A percentile compares a stretch with the other conserved stretches of the same genome.
phyloP scores from a whole-genome alignment of 2,888 invertebrate species.

The Rhodophaea formosa region DNA sequence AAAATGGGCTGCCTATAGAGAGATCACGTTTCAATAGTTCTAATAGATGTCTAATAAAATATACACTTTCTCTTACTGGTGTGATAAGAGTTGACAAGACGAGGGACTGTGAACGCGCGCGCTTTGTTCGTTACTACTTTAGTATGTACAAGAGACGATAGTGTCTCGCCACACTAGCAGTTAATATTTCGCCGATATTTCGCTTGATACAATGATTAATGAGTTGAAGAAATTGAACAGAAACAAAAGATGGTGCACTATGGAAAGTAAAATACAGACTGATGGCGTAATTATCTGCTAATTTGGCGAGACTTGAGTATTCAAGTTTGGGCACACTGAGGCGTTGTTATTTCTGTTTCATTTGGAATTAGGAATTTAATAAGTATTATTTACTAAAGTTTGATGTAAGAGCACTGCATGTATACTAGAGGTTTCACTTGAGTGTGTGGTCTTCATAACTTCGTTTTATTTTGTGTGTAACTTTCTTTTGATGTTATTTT shows the following conservation, averaged over 20 bases:
- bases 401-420: conserved; percentile 43
- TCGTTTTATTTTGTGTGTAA: conserved; percentile 28
- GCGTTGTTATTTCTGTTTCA: neutral
- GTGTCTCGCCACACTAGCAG: neutral
- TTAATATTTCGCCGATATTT: no score
- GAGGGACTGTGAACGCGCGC: conserved; percentile 15
- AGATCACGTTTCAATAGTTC: conserved; percentile 31
- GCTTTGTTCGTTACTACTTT: neutral
- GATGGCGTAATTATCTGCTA: no score
- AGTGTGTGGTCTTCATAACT: conserved; percentile 35
- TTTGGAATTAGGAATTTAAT: neutral
- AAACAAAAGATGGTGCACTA: no score
- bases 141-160: neutral
- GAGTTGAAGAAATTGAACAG: no score
- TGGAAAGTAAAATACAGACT: no score
- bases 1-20: conserved; percentile 44
- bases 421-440: conserved; percentile 26
- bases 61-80: conserved; percentile 20
- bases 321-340: neutral
- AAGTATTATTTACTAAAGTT: conserved; percentile 1
- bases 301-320: no score
- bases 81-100: conserved; percentile 21
- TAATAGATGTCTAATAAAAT: conserved; percentile 23
- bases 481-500: conserved; percentile 7
- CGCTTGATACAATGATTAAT: no score